Base-by-base conservation (phyloP, 2,797 vertebrate genomes). In the Molossus molossus region DNA sequence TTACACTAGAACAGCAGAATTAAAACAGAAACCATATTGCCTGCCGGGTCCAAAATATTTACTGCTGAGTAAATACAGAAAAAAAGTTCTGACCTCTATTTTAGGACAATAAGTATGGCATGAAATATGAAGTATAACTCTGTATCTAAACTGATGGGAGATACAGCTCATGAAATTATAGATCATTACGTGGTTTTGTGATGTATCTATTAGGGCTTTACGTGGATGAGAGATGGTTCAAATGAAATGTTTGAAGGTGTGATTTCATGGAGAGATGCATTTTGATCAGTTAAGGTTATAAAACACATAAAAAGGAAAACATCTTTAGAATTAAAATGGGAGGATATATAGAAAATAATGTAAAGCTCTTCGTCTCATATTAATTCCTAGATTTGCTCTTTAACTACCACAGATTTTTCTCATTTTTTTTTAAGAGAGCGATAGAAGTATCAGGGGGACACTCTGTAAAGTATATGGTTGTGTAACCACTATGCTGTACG, bases 271-370 rank as follows among this genome's bases (percentile, higher is more conserved):
- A 50, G 9, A 91, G 83, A 65, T 80, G 40, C 3, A 80, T 69
- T 50, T 75, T 92, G 72, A 27, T 64, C 62, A 64, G 29, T 82
- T 65, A 73, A 50, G 3, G 5, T 40, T 94, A 80, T 60, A 6
- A 33, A 50, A 90, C 62, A 5, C 37, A 20, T 77, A 58, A 67
- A 60, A 75, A 48, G 12, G 14, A 85, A 81, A 60, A 21, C 21
- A 48, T 45, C 4, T 62, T 45, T 73, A 76, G n/a, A 60, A 81
- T n/a, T 58, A 92, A 88, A 93, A 75, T 55, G 64, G 33, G 20
- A 75, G 81, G n/a, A 73, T 55, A 65, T 76, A 20, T 29, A 53
- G 67, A 58, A 94, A 88, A 93, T 37, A 70, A 25, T 73, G 29
- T 73, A 23, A 87, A 7, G 4, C 50, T 82, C 4, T 87, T 40